These are phyloP conservation scores for Trigoniulus corallinus DNA, from an alignment of 1,140 invertebrate species.

Conservation along the genomic window DNA sequence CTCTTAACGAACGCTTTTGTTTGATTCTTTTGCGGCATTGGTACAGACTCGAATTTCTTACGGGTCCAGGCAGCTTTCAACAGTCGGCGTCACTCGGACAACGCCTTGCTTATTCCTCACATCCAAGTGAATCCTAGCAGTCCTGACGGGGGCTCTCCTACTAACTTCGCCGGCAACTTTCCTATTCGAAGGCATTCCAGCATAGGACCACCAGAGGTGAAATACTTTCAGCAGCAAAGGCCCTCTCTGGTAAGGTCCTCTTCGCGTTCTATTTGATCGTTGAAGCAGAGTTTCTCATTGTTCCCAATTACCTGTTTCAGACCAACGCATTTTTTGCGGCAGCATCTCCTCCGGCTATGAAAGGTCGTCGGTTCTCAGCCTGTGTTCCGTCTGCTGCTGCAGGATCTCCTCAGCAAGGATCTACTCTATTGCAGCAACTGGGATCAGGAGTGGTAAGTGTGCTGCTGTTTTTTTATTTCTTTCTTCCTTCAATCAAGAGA, in stretches of 20 bases:
- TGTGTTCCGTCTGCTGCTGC: neutral
- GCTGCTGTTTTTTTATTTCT: too few relatives aligned
- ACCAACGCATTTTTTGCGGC: neutral
- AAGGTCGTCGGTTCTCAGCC: neutral
- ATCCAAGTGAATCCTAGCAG: conserved; percentile 26
- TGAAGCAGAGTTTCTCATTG: too few relatives aligned
- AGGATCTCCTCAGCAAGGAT: neutral
- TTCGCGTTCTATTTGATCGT: too few relatives aligned
- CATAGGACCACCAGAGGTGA: conserved; percentile 65
- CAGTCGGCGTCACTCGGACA: conserved; percentile 71
- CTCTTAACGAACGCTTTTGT: too few relatives aligned
- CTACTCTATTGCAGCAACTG: neutral
- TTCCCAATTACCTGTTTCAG: too few relatives aligned
- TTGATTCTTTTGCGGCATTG: neutral
- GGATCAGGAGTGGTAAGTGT: neutral
- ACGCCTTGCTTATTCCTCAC: conserved; percentile 67
- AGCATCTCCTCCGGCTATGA: neutral
- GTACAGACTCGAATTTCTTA: conserved; percentile 66
- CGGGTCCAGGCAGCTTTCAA: conserved; percentile 54
- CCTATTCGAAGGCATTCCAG: conserved; percentile 73
- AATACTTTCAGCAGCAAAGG: conserved; percentile 53
- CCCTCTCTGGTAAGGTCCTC: neutral
- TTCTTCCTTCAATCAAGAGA: too few relatives aligned
- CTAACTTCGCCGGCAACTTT: conserved; percentile 43
- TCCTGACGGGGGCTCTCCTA: conserved; percentile 61